Evolutionary conservation across 2,797 vertebrate species (phyloP), one percentile per base, ranked within the genome.

Genomic region (Falco peregrinus): DNA sequence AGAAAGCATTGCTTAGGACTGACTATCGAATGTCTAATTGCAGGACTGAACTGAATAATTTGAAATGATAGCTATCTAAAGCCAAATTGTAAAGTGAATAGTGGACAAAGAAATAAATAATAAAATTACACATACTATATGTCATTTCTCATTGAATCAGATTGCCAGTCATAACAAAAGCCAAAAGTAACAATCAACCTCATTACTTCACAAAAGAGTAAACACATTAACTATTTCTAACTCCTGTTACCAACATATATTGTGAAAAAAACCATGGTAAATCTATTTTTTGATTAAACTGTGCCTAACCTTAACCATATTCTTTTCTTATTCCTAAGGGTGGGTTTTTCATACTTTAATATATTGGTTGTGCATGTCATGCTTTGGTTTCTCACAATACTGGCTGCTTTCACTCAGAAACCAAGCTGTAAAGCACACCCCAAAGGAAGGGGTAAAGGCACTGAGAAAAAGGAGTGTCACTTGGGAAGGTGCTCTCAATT

Each of bases 31-130:
- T 91, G 64, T 69, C 89, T 95, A 96, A 95, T 91, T 96, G 90
- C 74, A 82, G 56, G 77, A 90, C 48, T 93, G 87, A 93, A 93
- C 67, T 8, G 1, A 91, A 84, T 91, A 88, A 92, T 95, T 95
- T 95, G 54, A 87, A 95, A 92, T 79, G 16, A 95, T 90, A 94
- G 63, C 67, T 91, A 86, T 88, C 74, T 82, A 93, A 93, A 92
- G 63, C 48, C 83, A 87, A 82, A 92, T 77, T 89, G 80, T 90
- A 93, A 94, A 93, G 64, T 53, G 93, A 92, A 87, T 60, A 79
- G 28, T 83, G 89, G 93, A 67, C 71, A 90, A 84, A 95, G 67
- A 53, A 85, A 87, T 96, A 96, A 96, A 95, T 97, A 96, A 96
- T 79, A 93, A 92, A 93, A 84, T 87, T 94, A 82, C 60, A 77